Evolutionary conservation across 2,113 vertebrate species (phyloP).

Genomic region (Megaceryle maxima): DNA sequence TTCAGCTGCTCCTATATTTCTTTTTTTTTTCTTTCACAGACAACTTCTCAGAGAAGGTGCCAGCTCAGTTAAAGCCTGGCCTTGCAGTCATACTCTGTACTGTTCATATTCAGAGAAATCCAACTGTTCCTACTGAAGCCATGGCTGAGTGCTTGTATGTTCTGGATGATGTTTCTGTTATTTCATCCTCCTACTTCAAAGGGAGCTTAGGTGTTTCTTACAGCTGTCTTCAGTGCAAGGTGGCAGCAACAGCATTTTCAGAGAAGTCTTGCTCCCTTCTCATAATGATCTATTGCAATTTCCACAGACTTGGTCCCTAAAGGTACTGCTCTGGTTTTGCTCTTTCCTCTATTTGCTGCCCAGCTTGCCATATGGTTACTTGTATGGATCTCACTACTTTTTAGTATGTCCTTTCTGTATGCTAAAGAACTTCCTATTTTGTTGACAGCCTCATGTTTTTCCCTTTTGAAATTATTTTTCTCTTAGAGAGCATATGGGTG

Average conservation of each 20-base stretch:
- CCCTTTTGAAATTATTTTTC: background rate
- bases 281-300: background rate
- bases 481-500: background rate
- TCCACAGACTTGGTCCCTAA: background rate
- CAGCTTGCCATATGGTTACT: background rate
- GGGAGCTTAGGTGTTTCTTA: background rate
- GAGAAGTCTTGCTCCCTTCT: background rate
- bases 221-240: background rate
- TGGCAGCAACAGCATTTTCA: background rate
- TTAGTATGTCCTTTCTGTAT: background rate
- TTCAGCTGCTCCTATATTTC: background rate
- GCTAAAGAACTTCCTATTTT: background rate
- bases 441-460: background rate
- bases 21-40: background rate
- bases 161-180: background rate
- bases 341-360: rapidly evolving
- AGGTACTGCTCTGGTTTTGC: background rate
- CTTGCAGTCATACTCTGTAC: background rate
- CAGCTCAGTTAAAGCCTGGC: background rate
- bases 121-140: background rate
- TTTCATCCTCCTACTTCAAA: background rate
- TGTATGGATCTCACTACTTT: background rate
- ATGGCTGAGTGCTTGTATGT: background rate
- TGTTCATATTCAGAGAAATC: background rate
- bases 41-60: background rate